A percentile compares a stretch with the other conserved stretches of the same genome.
phyloP scores from a whole-genome alignment of 2,888 invertebrate species.

The Apotomis turbidana region DNA sequence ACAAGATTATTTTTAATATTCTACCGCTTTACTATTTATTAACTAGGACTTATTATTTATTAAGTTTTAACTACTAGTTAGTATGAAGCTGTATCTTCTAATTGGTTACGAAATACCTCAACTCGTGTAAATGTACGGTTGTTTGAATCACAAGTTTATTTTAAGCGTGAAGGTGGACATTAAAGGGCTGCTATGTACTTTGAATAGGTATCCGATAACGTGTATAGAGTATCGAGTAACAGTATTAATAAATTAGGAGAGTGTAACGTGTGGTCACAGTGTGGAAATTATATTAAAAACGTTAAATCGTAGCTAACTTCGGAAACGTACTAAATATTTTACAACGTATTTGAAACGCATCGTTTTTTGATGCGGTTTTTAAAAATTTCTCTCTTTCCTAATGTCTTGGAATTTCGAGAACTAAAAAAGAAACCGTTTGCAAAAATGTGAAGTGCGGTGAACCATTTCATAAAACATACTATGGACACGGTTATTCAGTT shows the following conservation, averaged over 20 bases:
- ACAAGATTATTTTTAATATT: slow-evolving; percentile 66
- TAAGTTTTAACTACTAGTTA: slow-evolving; percentile 65
- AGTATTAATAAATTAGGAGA: slow-evolving; percentile 48
- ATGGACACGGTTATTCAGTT: slow-evolving; percentile 23
- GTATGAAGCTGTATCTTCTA: slow-evolving; percentile 50
- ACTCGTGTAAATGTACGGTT: slow-evolving; percentile 57
- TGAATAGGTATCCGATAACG: slow-evolving; percentile 45
- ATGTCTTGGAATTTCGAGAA: not conserved
- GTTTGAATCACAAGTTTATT: slow-evolving; percentile 59
- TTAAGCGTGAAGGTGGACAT: slow-evolving; percentile 40
- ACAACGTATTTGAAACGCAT: slow-evolving; percentile 23
- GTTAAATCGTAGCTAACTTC: slow-evolving; percentile 40
- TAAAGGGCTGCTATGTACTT: slow-evolving; percentile 43
- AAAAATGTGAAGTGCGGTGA: slow-evolving; percentile 10
- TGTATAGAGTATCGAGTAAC: slow-evolving; percentile 46
- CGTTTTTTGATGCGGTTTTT: slow-evolving; percentile 23
- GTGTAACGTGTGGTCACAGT: slow-evolving; percentile 55
- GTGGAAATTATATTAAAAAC: slow-evolving; percentile 45
- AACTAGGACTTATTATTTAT: slow-evolving; percentile 75
- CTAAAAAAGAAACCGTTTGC: slow-evolving; percentile 12
- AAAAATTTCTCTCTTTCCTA: not conserved
- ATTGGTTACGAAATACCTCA: slow-evolving; percentile 64
- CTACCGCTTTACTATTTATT: slow-evolving; percentile 73
- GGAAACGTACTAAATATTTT: slow-evolving; percentile 34
- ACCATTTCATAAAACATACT: slow-evolving; percentile 19